These are phyloP conservation scores for Stictonetta naevosa DNA, from an alignment of 2,113 vertebrate species.

Conservation along the genomic window DNA sequence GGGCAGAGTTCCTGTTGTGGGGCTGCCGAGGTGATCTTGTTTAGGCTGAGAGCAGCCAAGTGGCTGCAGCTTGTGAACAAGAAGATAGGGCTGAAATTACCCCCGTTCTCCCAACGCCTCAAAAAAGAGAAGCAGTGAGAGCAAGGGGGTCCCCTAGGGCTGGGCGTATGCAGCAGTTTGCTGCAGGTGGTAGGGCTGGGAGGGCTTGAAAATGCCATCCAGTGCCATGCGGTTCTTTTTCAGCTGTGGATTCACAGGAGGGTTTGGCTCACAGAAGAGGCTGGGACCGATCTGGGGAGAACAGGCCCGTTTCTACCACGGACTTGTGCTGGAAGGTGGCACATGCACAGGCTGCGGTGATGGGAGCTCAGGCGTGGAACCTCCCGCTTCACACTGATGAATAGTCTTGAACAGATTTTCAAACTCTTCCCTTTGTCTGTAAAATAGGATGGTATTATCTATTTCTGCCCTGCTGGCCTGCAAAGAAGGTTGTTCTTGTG, in stretches of 20 bases:
- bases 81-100: neutral
- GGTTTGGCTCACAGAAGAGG: neutral
- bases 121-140: neutral
- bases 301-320: neutral
- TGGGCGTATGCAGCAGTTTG: neutral
- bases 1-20: neutral
- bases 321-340: neutral
- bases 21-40: neutral
- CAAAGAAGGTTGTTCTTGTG: neutral
- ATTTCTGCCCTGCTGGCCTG: neutral
- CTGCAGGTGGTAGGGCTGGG: neutral
- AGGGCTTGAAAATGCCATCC: neutral
- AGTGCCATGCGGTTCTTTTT: neutral
- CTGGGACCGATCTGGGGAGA: neutral
- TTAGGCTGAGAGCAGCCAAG: neutral
- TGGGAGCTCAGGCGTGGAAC: neutral
- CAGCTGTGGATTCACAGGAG: neutral
- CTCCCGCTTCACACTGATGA: neutral
- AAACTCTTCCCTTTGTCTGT: neutral
- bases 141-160: neutral
- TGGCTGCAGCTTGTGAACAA: neutral
- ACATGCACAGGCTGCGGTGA: neutral
- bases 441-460: neutral
- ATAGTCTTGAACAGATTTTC: neutral
- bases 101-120: neutral